Evolutionary conservation across 2,888 invertebrate species (phyloP).

Genomic region (Linnaemya vulpina): DNA sequence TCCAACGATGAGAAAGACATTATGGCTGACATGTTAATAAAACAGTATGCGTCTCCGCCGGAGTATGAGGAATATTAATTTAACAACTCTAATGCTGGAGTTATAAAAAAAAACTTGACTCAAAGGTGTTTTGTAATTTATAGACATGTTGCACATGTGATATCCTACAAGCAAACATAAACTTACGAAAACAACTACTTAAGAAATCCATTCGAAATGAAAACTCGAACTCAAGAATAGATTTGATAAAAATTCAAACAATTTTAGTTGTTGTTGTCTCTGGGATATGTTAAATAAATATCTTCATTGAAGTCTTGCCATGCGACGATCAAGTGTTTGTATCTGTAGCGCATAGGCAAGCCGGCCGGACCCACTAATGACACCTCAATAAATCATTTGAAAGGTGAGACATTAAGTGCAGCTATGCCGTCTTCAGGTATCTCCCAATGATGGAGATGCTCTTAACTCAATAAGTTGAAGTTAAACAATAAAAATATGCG

Average conservation of each 20-base stretch:
- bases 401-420: slow-evolving; percentile 79
- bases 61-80: slow-evolving; percentile 35
- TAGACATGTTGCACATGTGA: slow-evolving; percentile 13
- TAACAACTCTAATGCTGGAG: slow-evolving; percentile 34
- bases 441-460: slow-evolving; percentile 50
- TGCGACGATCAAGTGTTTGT: neutral
- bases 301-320: slow-evolving; percentile 76
- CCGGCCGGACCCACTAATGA: slow-evolving; percentile 77
- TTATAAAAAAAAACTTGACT: neutral
- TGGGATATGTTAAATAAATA: slow-evolving; percentile 53
- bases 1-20: slow-evolving; percentile 20
- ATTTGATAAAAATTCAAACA: slow-evolving; percentile 41
- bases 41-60: neutral
- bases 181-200: slow-evolving; percentile 75
- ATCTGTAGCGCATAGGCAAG: neutral
- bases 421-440: slow-evolving; percentile 57
- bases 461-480: slow-evolving; percentile 53
- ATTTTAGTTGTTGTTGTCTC: slow-evolving; percentile 11
- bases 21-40: neutral
- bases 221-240: slow-evolving; percentile 14
- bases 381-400: slow-evolving; percentile 82
- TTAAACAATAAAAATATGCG: neutral
- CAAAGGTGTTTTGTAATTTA: slow-evolving; percentile 55
- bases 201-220: slow-evolving; percentile 76
- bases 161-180: slow-evolving; percentile 5